Evolutionary conservation across 2,797 vertebrate species (phyloP), one percentile per base, ranked within the genome.

Genomic region (Acanthopagrus latus): DNA sequence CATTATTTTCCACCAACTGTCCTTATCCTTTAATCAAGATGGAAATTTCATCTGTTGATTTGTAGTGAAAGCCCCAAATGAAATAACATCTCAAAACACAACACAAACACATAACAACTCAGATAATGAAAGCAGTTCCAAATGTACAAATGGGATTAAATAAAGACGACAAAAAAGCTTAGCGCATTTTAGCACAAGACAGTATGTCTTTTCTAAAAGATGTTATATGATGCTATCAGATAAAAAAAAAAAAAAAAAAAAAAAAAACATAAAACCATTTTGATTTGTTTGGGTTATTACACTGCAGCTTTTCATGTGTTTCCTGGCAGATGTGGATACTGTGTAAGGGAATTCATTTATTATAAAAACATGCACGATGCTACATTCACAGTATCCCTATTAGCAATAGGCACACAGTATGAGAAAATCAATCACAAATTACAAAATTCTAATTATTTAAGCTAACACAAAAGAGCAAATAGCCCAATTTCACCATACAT

Each of bases 31-130:
- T 71, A 25, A 76, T 18, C 46, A 16, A 44, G 3, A 29, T 51
- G 10, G n/a, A 77, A 64, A 63, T 73, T 25, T 33, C 23, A 43
- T 67, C 18, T 47, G 33, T 0, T 55, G 41, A 51, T 25, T 65
- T 7, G 18, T 5, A 43, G 33, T 3, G 0, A 58, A 63, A 57
- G 56, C 23, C 11, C 41, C 2, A n/a, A 52, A 20, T 43, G 13
- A 33, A 38, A 51, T 23, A n/a, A n/a, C n/a, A n/a, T n/a, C n/a
- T n/a, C n/a, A n/a, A n/a, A n/a, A n/a, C n/a, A n/a, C n/a, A n/a
- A n/a, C n/a, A n/a, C n/a, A n/a, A n/a, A 1, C 2, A 29, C 38
- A 58, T 43, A 16, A 59, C 1, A 29, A 47, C 52, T 23, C 13
- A 44, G 1, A 27, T 23, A 52, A 44, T 54, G 44, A 46, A 70